Percentiles rank a stretch among this genome's conserved stretches.
phyloP scores from a whole-genome alignment of 2,797 vertebrate species.

The Sebastes goodei region DNA sequence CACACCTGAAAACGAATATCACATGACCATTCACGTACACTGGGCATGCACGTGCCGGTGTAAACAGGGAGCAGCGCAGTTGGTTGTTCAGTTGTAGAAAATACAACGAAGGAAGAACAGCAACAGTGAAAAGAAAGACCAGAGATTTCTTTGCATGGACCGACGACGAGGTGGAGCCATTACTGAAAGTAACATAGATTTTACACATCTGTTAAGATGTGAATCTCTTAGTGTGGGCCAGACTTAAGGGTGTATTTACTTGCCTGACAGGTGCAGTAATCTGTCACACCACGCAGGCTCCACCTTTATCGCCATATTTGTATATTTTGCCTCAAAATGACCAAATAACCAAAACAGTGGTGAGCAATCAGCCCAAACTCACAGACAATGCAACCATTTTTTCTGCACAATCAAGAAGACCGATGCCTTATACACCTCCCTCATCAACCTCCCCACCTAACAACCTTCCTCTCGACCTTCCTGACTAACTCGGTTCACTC shows the following conservation, averaged over 20 bases:
- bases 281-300: fast-evolving
- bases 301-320: background rate
- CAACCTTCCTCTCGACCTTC: background rate
- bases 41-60: no score
- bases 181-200: no score
- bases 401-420: background rate
- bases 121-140: no score
- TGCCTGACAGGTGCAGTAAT: background rate
- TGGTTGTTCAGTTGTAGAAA: no score
- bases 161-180: no score
- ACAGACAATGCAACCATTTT: fast-evolving
- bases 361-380: background rate
- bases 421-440: background rate
- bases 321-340: background rate
- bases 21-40: no score
- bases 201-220: no score
- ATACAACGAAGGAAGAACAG: no score
- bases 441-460: background rate
- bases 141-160: no score
- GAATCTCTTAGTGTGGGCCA: background rate
- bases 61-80: no score
- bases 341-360: background rate
- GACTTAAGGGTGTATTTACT: background rate
- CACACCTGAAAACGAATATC: no score
- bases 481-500: background rate